Conservation (phyloP, 2,113 vertebrate genomes). For the Percina caprodes region DNA sequence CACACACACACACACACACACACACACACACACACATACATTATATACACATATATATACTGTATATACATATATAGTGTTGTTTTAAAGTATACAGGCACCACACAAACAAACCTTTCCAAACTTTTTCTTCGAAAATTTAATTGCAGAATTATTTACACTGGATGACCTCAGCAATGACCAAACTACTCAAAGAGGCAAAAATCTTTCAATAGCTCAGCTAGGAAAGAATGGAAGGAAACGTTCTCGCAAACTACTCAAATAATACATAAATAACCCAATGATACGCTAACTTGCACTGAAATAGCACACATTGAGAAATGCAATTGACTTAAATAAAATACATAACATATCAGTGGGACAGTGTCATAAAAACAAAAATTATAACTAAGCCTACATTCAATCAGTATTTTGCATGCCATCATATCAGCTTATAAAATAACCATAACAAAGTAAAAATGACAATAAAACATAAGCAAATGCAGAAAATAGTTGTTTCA, state of each 20-base stretch:
- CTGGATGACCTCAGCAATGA: constrained; percentile 86
- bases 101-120: constrained; percentile 58
- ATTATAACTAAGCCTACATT: constrained; percentile 83
- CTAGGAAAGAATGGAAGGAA: constrained; percentile 74
- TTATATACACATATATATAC: too few relatives aligned
- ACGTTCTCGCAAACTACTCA: constrained; percentile 76
- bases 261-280: constrained; percentile 67
- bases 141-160: constrained; percentile 96
- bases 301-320: constrained; percentile 66
- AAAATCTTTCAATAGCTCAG: constrained; percentile 82
- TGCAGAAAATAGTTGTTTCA: constrained; percentile 90
- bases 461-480: constrained; percentile 85
- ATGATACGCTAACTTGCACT: constrained; percentile 48
- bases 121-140: constrained; percentile 91
- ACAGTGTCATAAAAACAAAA: constrained; percentile 66
- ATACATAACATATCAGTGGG: constrained; percentile 78
- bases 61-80: too few relatives aligned
- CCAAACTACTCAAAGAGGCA: constrained; percentile 84
- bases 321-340: constrained; percentile 70
- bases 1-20: too few relatives aligned
- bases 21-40: too few relatives aligned
- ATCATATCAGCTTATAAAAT: constrained; percentile 87
- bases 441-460: constrained; percentile 79
- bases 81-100: constrained; percentile 15
- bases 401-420: constrained; percentile 90